Percentiles rank a stretch among this genome's conserved stretches.
phyloP scores from a whole-genome alignment of 2,888 invertebrate species.

The Esperia sulphurella region DNA sequence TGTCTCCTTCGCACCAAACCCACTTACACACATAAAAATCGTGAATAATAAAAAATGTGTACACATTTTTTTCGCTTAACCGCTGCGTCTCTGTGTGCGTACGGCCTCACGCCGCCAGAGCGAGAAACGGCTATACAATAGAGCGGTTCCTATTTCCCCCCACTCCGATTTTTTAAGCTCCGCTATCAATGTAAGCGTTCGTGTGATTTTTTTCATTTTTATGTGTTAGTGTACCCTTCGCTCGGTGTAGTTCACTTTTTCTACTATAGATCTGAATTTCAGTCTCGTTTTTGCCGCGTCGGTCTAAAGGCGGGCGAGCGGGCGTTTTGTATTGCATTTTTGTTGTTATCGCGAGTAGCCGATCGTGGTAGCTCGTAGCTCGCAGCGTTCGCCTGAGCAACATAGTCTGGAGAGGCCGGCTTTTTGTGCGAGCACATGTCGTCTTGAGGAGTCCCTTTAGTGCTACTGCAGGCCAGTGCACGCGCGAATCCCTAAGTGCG shows the following conservation, averaged over 20 bases:
- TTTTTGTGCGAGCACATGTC: slow-evolving; percentile 66
- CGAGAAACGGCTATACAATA: slow-evolving; percentile 44
- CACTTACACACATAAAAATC: slow-evolving; percentile 80
- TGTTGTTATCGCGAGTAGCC: slow-evolving; percentile 56
- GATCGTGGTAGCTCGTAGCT: slow-evolving; percentile 31
- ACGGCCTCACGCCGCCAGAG: slow-evolving; percentile 66
- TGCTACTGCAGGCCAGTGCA: slow-evolving; percentile 60
- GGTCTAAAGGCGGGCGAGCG: slow-evolving; percentile 75
- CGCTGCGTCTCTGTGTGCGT: slow-evolving; percentile 63
- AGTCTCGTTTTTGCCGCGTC: slow-evolving; percentile 80
- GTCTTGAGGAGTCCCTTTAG: slow-evolving; percentile 40
- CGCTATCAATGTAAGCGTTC: slow-evolving; percentile 65
- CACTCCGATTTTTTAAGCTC: slow-evolving; percentile 78
- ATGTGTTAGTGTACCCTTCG: slow-evolving; percentile 79
- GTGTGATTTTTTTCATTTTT: slow-evolving; percentile 78
- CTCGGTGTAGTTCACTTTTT: slow-evolving; percentile 79
- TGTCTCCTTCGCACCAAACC: slow-evolving; percentile 64
- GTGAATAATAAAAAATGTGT: slow-evolving; percentile 80
- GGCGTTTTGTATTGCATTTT: slow-evolving; percentile 70
- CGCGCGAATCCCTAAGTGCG: slow-evolving; percentile 61
- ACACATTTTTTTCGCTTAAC: slow-evolving; percentile 79
- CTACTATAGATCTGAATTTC: slow-evolving; percentile 80
- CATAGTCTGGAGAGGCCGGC: slow-evolving; percentile 52
- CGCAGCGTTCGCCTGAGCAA: slow-evolving; percentile 27
- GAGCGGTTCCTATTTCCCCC: slow-evolving; percentile 51